These are phyloP conservation scores for Pteronura brasiliensis DNA, from an alignment of 2,113 vertebrate genomes.

Conservation along the genomic window DNA sequence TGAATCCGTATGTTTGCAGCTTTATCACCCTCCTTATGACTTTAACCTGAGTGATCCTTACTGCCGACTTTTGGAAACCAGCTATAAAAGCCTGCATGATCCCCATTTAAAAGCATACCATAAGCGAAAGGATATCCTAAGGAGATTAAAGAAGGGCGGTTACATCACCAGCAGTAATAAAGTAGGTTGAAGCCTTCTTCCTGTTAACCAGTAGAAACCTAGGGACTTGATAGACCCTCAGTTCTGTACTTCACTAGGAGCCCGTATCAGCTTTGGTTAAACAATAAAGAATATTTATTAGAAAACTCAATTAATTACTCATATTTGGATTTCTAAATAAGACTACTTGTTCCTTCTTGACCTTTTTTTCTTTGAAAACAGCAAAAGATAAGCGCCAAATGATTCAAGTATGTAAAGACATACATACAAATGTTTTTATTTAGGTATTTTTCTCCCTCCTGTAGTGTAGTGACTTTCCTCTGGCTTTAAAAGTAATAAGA, in stretches of 20 bases:
- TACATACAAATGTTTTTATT: not conserved
- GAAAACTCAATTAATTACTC: not conserved
- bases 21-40: conserved; percentile 63
- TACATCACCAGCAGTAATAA: conserved; percentile 68
- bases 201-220: not conserved
- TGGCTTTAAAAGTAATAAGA: conserved; percentile 4
- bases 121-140: conserved; percentile 60
- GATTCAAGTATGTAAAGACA: not conserved
- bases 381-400: conserved; percentile 9
- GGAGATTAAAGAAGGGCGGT: conserved; percentile 41
- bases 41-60: conserved; percentile 74
- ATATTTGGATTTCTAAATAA: conserved; percentile 18
- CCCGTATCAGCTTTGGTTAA: not conserved
- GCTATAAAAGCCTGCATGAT: conserved; percentile 67
- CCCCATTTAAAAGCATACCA: conserved; percentile 69
- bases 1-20: conserved; percentile 55
- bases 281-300: not conserved
- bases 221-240: not conserved
- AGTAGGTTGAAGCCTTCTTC: conserved; percentile 38
- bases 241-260: not conserved
- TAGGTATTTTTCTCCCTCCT: not conserved
- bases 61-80: conserved; percentile 54
- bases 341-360: not conserved
- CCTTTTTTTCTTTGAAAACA: not conserved
- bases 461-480: not conserved